Percentiles rank a stretch among this genome's conserved stretches.
phyloP scores from a whole-genome alignment of 1,140 invertebrate species.

The Carcinoscorpius rotundicauda region DNA sequence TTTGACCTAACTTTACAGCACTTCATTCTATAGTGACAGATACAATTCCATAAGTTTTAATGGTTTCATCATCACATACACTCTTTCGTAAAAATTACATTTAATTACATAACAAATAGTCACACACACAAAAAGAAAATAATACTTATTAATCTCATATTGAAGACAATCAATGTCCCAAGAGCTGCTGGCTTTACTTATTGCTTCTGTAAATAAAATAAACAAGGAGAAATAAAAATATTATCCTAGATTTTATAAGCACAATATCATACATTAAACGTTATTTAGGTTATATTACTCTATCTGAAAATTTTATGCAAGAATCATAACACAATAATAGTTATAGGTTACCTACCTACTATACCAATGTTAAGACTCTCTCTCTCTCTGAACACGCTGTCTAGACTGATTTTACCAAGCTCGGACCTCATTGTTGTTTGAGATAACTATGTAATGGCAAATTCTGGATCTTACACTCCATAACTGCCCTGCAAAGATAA shows the following conservation, averaged over 20 bases:
- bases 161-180: constrained; percentile 96
- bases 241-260: background rate
- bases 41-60: too few species aligned
- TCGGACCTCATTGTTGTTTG: constrained; percentile 99
- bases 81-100: too few species aligned
- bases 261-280: background rate
- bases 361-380: constrained; percentile 93
- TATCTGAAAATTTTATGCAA: background rate
- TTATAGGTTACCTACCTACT: constrained; percentile 44
- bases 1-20: too few species aligned
- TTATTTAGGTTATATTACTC: background rate
- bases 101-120: too few species aligned
- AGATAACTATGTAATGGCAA: constrained; percentile 95
- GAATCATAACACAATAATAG: background rate
- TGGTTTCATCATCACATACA: too few species aligned
- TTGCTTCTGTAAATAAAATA: constrained; percentile 48
- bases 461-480: constrained; percentile 98
- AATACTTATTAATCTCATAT: constrained; percentile 85
- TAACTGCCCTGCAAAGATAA: constrained; percentile 60
- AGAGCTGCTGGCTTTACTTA: constrained; percentile 94
- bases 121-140: background rate
- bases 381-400: constrained; percentile 92
- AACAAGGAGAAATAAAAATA: constrained; percentile 7
- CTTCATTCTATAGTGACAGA: too few species aligned
- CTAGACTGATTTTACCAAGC: constrained; percentile 93